These are phyloP conservation scores for Heterotilapia buettikoferi DNA, from an alignment of 2,113 vertebrate species.

Conservation along the genomic window DNA sequence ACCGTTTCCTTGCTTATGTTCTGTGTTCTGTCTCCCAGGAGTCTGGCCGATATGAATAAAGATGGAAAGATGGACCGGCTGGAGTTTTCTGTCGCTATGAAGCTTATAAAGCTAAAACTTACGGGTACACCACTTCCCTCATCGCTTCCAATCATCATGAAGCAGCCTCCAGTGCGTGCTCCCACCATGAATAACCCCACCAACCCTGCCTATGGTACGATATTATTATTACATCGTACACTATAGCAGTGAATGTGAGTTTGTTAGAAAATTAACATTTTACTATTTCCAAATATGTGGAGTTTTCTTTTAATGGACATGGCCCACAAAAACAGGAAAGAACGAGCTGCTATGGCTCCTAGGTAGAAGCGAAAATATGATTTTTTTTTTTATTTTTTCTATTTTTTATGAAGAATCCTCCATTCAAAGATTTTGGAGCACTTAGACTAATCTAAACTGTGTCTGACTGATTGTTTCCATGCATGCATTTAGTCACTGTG, in stretches of 20 bases:
- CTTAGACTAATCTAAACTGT: not conserved
- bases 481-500: not conserved
- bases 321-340: not conserved
- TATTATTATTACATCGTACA: not conserved
- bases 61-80: conserved; percentile 95
- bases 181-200: conserved; percentile 43
- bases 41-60: conserved; percentile 90
- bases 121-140: conserved; percentile 85
- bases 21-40: conserved; percentile 61
- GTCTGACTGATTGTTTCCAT: not conserved
- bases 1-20: not conserved
- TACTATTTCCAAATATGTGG: not conserved
- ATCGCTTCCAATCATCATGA: conserved; percentile 89
- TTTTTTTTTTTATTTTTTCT: accelerated
- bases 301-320: not conserved
- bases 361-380: not conserved
- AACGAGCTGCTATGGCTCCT: not conserved
- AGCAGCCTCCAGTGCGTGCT: conserved; percentile 83
- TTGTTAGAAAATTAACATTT: not conserved
- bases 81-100: conserved; percentile 98
- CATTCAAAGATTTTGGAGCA: not conserved
- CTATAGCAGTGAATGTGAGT: not conserved
- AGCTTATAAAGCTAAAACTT: conserved; percentile 92
- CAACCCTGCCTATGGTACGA: conserved; percentile 81
- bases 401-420: not conserved